These are phyloP conservation scores for Anodontia alba DNA, from an alignment of 2,888 invertebrate species.

Conservation along the genomic window DNA sequence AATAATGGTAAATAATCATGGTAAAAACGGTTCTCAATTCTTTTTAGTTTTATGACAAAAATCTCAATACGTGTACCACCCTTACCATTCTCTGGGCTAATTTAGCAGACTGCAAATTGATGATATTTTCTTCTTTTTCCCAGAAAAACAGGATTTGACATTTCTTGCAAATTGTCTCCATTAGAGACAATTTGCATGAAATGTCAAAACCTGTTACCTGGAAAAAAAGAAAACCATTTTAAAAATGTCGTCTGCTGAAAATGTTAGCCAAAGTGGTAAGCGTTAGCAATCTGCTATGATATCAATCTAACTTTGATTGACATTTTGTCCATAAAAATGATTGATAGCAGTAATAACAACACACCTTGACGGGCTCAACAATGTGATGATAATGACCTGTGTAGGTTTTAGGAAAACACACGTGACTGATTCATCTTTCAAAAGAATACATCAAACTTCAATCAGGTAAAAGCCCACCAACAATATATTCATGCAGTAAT, in stretches of 20 bases:
- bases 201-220: no score
- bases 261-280: no score
- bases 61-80: slow-evolving; percentile 42
- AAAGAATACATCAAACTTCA: slow-evolving; percentile 21
- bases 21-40: no score
- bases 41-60: slow-evolving; percentile 4
- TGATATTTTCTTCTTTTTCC: no score
- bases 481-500: not conserved
- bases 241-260: no score
- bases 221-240: no score
- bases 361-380: slow-evolving; percentile 13
- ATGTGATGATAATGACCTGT: slow-evolving; percentile 8
- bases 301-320: slow-evolving; percentile 58
- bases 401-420: slow-evolving; percentile 4
- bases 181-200: no score
- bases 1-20: no score
- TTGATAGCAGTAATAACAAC: slow-evolving; percentile 51
- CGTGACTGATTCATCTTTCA: slow-evolving; percentile 17
- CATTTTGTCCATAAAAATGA: slow-evolving; percentile 57
- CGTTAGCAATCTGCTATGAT: slow-evolving; percentile 53
- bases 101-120: no score
- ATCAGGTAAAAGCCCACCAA: slow-evolving; percentile 20
- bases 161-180: no score
- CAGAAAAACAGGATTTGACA: no score
- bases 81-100: no score